Evolutionary conservation across 1,140 invertebrate genomes (phyloP), one percentile per base, ranked within the genome.

Genomic region (Drosophila kikkawai): DNA sequence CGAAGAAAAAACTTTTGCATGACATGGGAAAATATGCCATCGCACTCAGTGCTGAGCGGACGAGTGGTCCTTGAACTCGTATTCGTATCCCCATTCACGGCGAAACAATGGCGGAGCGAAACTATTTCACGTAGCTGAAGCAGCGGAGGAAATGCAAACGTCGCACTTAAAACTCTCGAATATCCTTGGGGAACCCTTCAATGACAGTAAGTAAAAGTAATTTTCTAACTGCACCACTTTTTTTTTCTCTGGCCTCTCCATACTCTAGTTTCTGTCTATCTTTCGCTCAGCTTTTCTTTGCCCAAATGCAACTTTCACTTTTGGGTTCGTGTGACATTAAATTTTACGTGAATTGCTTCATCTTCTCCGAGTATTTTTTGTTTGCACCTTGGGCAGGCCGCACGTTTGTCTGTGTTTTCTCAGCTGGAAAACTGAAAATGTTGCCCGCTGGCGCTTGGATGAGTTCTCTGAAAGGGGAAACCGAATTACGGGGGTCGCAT

Each of bases 121-220:
- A 83, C 70, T 79, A 75, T 79, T 50, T 61, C 50, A 70, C 64
- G 75, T 63, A 69, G 63, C 45, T 67, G 51, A 48, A 64, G 48
- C 56, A 45, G 51, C 47, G 39, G 12, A 67, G 73, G 53, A 78
- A 82, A 82, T 83, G 75, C 60, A 82, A 83, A 79, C 75, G 70
- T 82, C 65, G 80, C 70, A 82, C 74, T 85, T 75, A 70, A 74
- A 83, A 74, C 76, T 53, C 60, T 61, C 60, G 57, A 67, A 70
- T 77, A 70, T 87, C 84, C 83, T 69, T 36, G 50, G 76, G 83
- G 67, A 39, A 42, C 70, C 64, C 80, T 44, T 67, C 75, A 79
- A 71, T 88, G 77, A 59, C 71, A 75, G 65, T 77, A 80, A 88
- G 83, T 87, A 71, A 87, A 87, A 87, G 84, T 87, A 88, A 83